These are phyloP conservation scores for Actias luna DNA, from an alignment of 2,888 invertebrate genomes.

Conservation along the genomic window DNA sequence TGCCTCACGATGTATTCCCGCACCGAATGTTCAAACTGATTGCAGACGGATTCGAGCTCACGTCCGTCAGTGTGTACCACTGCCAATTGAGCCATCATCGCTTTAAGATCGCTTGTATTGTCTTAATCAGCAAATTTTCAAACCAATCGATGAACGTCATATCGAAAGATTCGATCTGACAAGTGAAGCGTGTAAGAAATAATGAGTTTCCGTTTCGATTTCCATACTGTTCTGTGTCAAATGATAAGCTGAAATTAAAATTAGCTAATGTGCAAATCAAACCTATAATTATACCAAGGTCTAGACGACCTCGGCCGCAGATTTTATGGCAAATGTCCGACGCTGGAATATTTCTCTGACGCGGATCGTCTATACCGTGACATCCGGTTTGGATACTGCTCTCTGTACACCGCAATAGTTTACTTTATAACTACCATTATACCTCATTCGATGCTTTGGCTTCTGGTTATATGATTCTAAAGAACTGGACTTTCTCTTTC, in stretches of 20 bases:
- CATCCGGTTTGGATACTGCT: slow-evolving; percentile 4
- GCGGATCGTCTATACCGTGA: slow-evolving; percentile 8
- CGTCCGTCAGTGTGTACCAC: no score
- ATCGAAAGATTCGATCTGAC: no score
- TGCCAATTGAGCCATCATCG: no score
- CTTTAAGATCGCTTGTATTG: no score
- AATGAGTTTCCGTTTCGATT: neutral
- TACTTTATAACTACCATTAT: neutral
- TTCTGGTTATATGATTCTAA: neutral
- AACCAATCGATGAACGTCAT: no score
- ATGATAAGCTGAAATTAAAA: neutral
- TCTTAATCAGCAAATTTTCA: no score
- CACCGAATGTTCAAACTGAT: no score
- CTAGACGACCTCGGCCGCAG: neutral
- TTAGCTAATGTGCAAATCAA: slow-evolving; percentile 2
- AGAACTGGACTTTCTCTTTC: neutral
- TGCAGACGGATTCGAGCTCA: no score
- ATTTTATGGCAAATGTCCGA: slow-evolving; percentile 10
- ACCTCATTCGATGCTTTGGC: neutral
- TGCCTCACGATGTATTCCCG: no score
- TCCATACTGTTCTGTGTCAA: neutral
- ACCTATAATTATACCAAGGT: slow-evolving; percentile 9
- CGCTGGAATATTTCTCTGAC: slow-evolving; percentile 11
- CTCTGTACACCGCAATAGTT: neutral
- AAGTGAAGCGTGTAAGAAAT: no score